Conservation (phyloP, 1,140 invertebrate species). For the Idris sp. region DNA sequence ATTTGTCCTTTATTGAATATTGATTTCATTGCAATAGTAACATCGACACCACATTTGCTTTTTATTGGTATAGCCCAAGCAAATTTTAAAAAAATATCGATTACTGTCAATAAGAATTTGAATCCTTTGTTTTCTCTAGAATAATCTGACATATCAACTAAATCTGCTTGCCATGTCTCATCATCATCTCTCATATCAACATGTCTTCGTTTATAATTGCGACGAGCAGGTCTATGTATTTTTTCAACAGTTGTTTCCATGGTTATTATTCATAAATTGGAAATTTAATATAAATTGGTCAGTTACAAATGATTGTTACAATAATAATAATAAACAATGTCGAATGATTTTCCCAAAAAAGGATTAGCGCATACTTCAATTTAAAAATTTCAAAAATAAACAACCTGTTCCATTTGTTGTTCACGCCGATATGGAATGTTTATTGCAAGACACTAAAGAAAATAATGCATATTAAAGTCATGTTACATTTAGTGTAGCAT, state of each 20-base stretch:
- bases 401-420: conserved; percentile 11
- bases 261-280: no score
- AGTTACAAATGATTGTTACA: no score
- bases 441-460: conserved; percentile 65
- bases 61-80: conserved; percentile 2
- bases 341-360: conserved; percentile 11
- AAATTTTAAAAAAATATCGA: conserved; percentile 15
- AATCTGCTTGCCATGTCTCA: conserved; percentile 6
- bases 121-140: background rate
- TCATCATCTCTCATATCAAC: background rate
- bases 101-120: conserved; percentile 1
- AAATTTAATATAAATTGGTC: no score
- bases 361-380: conserved; percentile 6
- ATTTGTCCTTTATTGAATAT: background rate
- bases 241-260: background rate
- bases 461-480: conserved; percentile 24
- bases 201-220: background rate
- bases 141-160: conserved; percentile 6
- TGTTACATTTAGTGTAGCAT: conserved; percentile 18
- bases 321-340: conserved; percentile 4
- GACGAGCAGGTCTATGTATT: conserved; percentile 1
- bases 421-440: conserved; percentile 11
- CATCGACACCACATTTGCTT: conserved; percentile 1
- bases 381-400: conserved; percentile 20
- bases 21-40: background rate